Evolutionary conservation across 2,113 vertebrate species (phyloP), one percentile per base, ranked within the genome.

Genomic region (Illadopsis cleaveri): DNA sequence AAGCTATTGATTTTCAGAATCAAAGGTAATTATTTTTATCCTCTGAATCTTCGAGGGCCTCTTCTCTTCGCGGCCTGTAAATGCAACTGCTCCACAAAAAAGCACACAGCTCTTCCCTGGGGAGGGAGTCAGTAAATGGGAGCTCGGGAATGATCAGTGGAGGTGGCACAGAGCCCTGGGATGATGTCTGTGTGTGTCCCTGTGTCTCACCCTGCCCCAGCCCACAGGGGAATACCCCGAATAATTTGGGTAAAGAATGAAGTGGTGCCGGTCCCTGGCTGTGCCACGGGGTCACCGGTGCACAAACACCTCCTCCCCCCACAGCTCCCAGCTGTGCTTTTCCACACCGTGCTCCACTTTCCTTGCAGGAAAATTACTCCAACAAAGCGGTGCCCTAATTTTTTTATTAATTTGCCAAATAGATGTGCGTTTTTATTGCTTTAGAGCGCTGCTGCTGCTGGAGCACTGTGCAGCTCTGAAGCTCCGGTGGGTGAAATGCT

Each of bases 171-270:
- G 31, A 81, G 89, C 58, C 60, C 42, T 9, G 19, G 71, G 20
- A 17, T 7, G 23, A 11, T 76, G 47, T 30, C 28, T 76, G 7
- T 68, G 3, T 37, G 15, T n/a, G 8, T 82, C 37, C 37, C 23
- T 82, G 8, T 70, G 2, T n/a, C 12, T 40, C 56, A 12, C 15
- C 42, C 58, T 58, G 71, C 27, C 45, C 30, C 13, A 3, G 45
- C 2, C 5, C 50, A 3, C 11, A 0, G 0, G 31, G 51, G 23
- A 16, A 15, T 16, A 6, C 3, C 28, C 37, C n/a, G 11, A 4
- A 12, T 6, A 7, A 2, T 0, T 3, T 35, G 37, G 50, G 3
- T 2, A 31, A 73, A 25, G 40, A 25, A 23, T 0, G 3, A 3
- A 51, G 37, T 2, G 6, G 1, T 9, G 4, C 27, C 21, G 24